Conservation (phyloP, 2,797 vertebrate genomes). For the Falco cherrug region DNA sequence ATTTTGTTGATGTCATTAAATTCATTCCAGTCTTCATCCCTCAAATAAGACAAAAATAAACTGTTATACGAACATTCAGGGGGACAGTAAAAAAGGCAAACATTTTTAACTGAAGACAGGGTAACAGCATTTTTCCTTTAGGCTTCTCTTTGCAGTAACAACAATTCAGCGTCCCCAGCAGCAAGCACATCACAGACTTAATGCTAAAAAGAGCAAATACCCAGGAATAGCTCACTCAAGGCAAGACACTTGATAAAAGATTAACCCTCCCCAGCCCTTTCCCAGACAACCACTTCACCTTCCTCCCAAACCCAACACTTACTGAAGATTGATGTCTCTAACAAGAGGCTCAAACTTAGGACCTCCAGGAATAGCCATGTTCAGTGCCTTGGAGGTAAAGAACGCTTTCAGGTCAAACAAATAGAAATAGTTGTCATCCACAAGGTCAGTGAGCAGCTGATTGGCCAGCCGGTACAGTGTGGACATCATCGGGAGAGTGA, state of each 20-base stretch:
- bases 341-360: conserved; percentile 99
- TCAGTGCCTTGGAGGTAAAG: conserved; percentile 98
- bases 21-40: conserved; percentile 99
- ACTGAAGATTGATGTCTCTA: conserved; percentile 98
- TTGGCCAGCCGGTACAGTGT: conserved; percentile 97
- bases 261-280: not conserved
- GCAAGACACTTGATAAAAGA: not conserved
- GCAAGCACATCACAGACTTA: not conserved
- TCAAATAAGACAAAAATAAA: conserved; percentile 47
- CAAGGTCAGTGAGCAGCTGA: conserved; percentile 96
- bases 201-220: not conserved
- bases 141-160: not conserved
- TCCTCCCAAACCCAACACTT: conserved; percentile 63
- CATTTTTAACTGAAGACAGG: not conserved
- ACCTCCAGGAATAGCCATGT: conserved; percentile 98
- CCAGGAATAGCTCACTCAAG: not conserved
- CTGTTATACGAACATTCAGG: not conserved
- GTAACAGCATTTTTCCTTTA: not conserved
- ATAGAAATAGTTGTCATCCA: conserved; percentile 98
- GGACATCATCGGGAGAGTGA: conserved; percentile 99
- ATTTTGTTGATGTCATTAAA: conserved; percentile 99
- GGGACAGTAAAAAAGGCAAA: not conserved
- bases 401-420: conserved; percentile 98
- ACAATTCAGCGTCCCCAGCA: not conserved
- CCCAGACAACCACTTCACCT: not conserved